Base-by-base conservation (phyloP, 2,797 vertebrate genomes). In the Spinus pinus region DNA sequence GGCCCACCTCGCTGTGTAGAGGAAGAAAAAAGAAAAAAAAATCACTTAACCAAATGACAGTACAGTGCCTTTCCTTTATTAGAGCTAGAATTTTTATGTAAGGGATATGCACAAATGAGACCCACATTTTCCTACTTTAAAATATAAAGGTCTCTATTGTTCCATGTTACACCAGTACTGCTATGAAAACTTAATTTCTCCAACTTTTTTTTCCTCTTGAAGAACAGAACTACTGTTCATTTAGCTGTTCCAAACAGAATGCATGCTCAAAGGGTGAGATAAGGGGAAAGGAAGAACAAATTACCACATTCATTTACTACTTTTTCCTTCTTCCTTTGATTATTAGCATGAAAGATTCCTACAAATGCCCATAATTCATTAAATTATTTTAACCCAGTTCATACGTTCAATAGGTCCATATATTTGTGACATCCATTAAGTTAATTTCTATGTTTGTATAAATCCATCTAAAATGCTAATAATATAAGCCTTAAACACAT, bases 211-310 rank as follows among this genome's bases (percentile, higher is more conserved):
- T 85, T 37, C n/a, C 53, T 49, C 79, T 80, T 57, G 69, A 94
- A 95, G 91, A 95, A 96, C 72, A 86, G 91, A 92, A 93, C 91
- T 93, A 93, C 94, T 96, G 94, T 96, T 96, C 92, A 44, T 51
- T 89, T 93, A 89, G 86, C 90, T 93, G 92, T 81, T 95, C 86
- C 91, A 95, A 94, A 95, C 82, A 95, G 93, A 95, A 94, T 93
- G 92, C 96, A 97, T 97, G 84, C 95, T 96, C 95, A 69, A 86
- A 91, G 95, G 81, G 92, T 96, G 95, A 96, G 95, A 94, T 95
- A 97, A 95, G 90, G 61, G 83, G 88, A 89, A 92, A 96, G 67
- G 84, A 94, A 80, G 92, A 95, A 93, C 93, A 97, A 94, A 95
- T 94, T 91, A 80, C 92, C 75, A 81, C 88, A 95, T 95, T 95